Base-by-base conservation (phyloP, 2,113 vertebrate species). In the Garra rufa region DNA sequence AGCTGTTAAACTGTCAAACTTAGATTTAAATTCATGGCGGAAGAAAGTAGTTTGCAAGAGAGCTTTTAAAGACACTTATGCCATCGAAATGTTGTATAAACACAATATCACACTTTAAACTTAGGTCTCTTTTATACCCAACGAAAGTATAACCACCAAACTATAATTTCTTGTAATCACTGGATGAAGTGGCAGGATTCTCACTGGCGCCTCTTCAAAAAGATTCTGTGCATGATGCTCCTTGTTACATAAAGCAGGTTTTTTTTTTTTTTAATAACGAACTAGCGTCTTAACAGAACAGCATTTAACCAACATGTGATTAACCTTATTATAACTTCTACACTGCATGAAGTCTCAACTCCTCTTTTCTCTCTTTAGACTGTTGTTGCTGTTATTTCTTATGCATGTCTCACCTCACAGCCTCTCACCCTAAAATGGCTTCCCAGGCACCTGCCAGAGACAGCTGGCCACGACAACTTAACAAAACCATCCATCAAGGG, bases 401-500 rank as follows among this genome's bases (percentile, higher is more conserved):
- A 9, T n/a, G 9, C 5, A 4, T 73, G 52, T 15, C 63, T 24
- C 71, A 57, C 69, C 73, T 46, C 38, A 41, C 78, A 74, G 24
- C 81, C n/a, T 81, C 65, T 70, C 52, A 10, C 76, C 81, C 10
- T 81, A 63, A 83, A 84, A 85, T 76, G 71, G 82, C 85, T 38
- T 84, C 46, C 14, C 28, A 41, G 46, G 19, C 76, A 82, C 76
- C 82, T 52, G 65, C 82, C 80, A 84, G 61, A 82, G 85, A 86
- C 88, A 90, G 86, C 86, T 88, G 88, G 85, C 81, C 67, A 85
- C 46, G 50, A 57, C 80, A 89, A 87, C 89, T 88, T 86, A 86
- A 87, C 83, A 87, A 90, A 88, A 86, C 88, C 82, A 83, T 88
- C 85, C 88, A 88, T 91, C 87, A 92, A 79, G 55, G 76, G 83